phyloP scores from a whole-genome alignment of 2,888 invertebrate genomes.

The Dioctria rufipes region DNA sequence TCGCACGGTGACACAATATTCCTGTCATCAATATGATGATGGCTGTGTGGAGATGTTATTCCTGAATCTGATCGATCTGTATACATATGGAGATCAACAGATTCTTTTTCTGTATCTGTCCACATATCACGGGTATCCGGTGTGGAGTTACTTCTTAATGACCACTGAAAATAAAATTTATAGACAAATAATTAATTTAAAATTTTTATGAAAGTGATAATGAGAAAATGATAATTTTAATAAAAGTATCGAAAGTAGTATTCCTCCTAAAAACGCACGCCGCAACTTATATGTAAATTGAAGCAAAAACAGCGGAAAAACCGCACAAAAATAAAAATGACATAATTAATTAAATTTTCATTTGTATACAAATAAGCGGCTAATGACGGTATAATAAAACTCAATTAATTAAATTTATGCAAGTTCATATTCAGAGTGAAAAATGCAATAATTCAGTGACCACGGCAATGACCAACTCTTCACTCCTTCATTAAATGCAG shows the following conservation, averaged over 20 bases:
- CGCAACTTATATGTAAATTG: no score
- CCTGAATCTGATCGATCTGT: conserved; percentile 64
- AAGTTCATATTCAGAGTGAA: conserved; percentile 2
- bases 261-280: neutral
- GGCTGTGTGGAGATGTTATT: conserved; percentile 65
- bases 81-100: conserved; percentile 58
- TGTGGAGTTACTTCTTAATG: conserved; percentile 65
- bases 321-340: conserved; percentile 5
- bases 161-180: conserved; percentile 65
- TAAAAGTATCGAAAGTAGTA: no score
- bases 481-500: conserved; percentile 7
- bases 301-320: neutral
- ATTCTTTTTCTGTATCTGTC: conserved; percentile 62
- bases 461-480: neutral
- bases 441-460: conserved; percentile 49
- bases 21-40: conserved; percentile 63
- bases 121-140: conserved; percentile 65
- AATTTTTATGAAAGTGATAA: no score
- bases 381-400: conserved; percentile 18
- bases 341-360: neutral
- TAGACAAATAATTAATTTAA: neutral
- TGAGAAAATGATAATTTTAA: no score
- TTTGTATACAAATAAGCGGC: neutral
- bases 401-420: conserved; percentile 25
- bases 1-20: conserved; percentile 63